Base-by-base conservation (phyloP, 2,888 invertebrate species). In the Nomada goodeniana region DNA sequence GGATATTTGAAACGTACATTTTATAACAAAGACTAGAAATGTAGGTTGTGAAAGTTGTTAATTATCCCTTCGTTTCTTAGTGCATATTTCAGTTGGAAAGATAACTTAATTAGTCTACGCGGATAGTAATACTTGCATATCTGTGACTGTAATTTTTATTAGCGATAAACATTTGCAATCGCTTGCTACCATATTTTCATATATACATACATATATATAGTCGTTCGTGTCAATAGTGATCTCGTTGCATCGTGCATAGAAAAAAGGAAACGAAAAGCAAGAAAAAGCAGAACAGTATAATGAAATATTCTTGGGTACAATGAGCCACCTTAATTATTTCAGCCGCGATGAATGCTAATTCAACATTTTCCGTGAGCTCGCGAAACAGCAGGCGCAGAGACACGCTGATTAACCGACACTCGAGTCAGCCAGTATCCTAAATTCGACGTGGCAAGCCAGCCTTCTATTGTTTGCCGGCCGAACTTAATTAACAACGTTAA, bases 291-390 rank as follows among this genome's bases (percentile, higher is more conserved):
- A 29, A 57, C 55, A 11, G 23, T 47, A 68, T 73, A 68, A 82
- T 72, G 78, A 79, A 79, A 84, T 70, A 83, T 76, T 83, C 73
- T 76, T 57, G 67, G 59, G 50, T 26, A 65, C 79, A 76, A 79
- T 67, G 79, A 76, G 68, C 59, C 67, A 29, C 74, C 78, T 84
- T 84, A 84, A 84, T 85, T 85, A 85, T 84, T 82, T 70, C 80
- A 47, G 47, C 70, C 23, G 73, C 65, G 84, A 75, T 71, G 85
- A 74, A 74, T 84, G 84, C 81, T 82, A 84, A 84, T 84, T 79
- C 68, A 82, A 85, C 85, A 74, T 84, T 84, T 76, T 73, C 75
- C 52, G 68, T 55, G 69, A 61, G 72, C 67, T 73, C 57, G 26
- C 36, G 42, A 68, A 74, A 52, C 65, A 73, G 47, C 61, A 55